Evolutionary conservation across 2,888 invertebrate species (phyloP), one percentile per base, ranked within the genome.

Genomic region (Sminthurides aquaticus): DNA sequence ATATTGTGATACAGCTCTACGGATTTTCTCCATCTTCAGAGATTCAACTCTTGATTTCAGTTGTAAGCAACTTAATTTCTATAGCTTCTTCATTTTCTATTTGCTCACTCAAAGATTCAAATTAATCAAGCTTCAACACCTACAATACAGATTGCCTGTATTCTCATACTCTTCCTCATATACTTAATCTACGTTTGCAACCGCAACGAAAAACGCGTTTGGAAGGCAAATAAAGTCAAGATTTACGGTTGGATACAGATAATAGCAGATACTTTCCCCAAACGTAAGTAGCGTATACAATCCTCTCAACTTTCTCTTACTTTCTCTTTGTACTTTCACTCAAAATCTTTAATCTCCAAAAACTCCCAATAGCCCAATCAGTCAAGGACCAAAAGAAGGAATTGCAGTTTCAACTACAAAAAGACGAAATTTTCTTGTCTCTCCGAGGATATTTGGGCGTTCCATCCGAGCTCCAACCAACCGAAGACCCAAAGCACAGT

Each of bases 11-110:
- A 8, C 65, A 71, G 58, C 24, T 73, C 1, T 73, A 73, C 61
- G 73, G 73, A 26, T 68, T 71, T 26, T 60, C 60, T 15, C 73
- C 73, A 0, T 60, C 67, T 24, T 69, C 71, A 1, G 73, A 73
- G 60, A 60, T 68, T 8, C 69, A 68, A 43, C 62, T 73, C 1
- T 2, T 69, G 1, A 60, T 67, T 2, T 70, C 73, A 2, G 11
- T 69, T 25, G 67, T 68, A 60, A 55, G 55, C 27, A n/a, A 49
- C 28, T 5, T 22, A 26, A 11, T 2, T 20, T 57, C 5, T 20
- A n/a, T n/a, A 64, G 11, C 1, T 62, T 27, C 34, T 24, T 18
- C 15, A 56, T 29, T 49, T n/a, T 27, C 11, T 11, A 29, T 3
- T 28, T 27, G 20, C 8, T n/a, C n/a, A n/a, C n/a, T n/a, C n/a